A percentile compares a stretch with the other conserved stretches of the same genome.
phyloP scores from a whole-genome alignment of 2,888 invertebrate genomes.

The Smittia sp. region DNA sequence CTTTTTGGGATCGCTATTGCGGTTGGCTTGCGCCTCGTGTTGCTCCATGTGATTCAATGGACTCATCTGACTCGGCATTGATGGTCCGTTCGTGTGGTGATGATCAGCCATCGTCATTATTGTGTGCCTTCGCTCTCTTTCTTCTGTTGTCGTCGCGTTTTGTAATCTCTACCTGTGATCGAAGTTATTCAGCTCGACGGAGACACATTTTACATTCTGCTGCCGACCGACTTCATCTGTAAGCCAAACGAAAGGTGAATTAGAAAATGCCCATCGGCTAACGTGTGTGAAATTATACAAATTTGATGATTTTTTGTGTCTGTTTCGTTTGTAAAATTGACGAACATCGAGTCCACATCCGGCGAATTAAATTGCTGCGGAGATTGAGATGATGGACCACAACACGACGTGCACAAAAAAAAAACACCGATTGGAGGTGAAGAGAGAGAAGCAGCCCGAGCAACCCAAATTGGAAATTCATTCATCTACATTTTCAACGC shows the following conservation, averaged over 20 bases:
- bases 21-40: background rate
- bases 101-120: slow-evolving; percentile 40
- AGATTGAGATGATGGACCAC: slow-evolving; percentile 31
- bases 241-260: slow-evolving; percentile 30
- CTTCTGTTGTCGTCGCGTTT: background rate
- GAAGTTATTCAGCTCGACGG: slow-evolving; percentile 2
- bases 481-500: slow-evolving; percentile 7
- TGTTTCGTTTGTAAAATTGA: slow-evolving; percentile 17
- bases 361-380: slow-evolving; percentile 36
- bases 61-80: slow-evolving; percentile 18
- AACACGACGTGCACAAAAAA: background rate
- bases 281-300: slow-evolving; percentile 37
- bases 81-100: background rate
- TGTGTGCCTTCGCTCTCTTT: background rate
- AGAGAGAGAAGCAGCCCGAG: slow-evolving; percentile 14
- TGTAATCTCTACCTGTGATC: background rate
- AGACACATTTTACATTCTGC: slow-evolving; percentile 1
- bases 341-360: slow-evolving; percentile 40
- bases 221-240: background rate
- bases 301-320: slow-evolving; percentile 24
- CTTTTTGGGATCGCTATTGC: slow-evolving; percentile 35
- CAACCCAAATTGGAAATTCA: slow-evolving; percentile 35
- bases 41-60: background rate
- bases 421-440: background rate
- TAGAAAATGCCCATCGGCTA: slow-evolving; percentile 35